A percentile compares a stretch with the other conserved stretches of the same genome.
Evolutionary conservation across 2,113 vertebrate genomes (phyloP).

Genomic region (Bettongia penicillata): DNA sequence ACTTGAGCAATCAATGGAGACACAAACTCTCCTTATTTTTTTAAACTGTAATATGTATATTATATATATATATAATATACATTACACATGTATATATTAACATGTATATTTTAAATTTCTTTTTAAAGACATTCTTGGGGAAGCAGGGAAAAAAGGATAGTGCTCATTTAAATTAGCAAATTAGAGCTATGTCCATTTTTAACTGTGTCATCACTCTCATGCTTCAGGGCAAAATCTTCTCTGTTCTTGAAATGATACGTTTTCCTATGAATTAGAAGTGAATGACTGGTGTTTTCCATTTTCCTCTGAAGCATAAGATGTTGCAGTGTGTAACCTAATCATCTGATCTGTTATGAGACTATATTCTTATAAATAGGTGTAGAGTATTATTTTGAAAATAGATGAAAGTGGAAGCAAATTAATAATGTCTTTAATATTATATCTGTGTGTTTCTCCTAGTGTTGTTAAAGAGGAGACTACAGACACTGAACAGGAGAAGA

Average conservation of each 20-base stretch:
- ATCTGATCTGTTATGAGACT: conserved; percentile 12
- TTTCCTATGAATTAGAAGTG: conserved; percentile 28
- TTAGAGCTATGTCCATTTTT: conserved; percentile 13
- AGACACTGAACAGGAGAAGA: conserved; percentile 93
- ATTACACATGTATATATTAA: no score
- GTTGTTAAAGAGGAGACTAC: conserved; percentile 89
- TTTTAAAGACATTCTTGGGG: background rate
- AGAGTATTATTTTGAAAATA: conserved; percentile 43
- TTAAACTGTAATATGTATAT: background rate
- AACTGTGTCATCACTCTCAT: conserved; percentile 1
- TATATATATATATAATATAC: no score
- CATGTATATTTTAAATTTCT: background rate
- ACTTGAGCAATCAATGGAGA: conserved; percentile 2
- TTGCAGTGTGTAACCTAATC: conserved; percentile 14
- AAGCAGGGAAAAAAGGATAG: background rate
- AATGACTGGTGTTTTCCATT: conserved; percentile 55
- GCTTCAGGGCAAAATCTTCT: conserved; percentile 30
- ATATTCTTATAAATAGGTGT: conserved; percentile 31
- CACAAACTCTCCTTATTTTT: background rate
- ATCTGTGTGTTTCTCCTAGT: conserved; percentile 79
- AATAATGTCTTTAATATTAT: conserved; percentile 45
- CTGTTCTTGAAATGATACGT: conserved; percentile 61
- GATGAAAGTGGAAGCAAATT: conserved; percentile 41
- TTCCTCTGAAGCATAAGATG: conserved; percentile 66
- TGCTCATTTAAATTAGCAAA: background rate